Evolutionary conservation across 1,140 invertebrate species (phyloP).

Genomic region (Pogonomyrmex californicus): DNA sequence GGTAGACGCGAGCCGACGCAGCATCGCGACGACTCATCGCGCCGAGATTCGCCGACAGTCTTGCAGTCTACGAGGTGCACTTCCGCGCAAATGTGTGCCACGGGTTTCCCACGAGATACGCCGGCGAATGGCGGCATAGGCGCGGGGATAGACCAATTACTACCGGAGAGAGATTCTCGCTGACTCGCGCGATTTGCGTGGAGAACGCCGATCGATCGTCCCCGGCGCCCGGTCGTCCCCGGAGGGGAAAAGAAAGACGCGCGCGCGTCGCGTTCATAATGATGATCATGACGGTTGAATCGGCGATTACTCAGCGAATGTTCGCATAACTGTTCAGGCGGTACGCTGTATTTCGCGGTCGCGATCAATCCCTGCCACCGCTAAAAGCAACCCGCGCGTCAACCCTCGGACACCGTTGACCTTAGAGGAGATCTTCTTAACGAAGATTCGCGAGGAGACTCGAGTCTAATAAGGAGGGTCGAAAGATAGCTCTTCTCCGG

Average conservation of each 20-base stretch:
- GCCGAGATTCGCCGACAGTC: slow-evolving; percentile 58
- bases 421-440: background rate
- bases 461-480: background rate
- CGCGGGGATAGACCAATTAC: slow-evolving; percentile 77
- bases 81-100: slow-evolving; percentile 82
- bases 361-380: slow-evolving; percentile 34
- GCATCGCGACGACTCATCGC: slow-evolving; percentile 59
- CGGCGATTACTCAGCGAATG: slow-evolving; percentile 50
- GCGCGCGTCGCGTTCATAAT: slow-evolving; percentile 17
- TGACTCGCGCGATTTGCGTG: slow-evolving; percentile 71
- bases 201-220: slow-evolving; percentile 40
- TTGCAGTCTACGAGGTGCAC: slow-evolving; percentile 65
- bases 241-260: background rate
- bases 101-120: slow-evolving; percentile 81
- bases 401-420: background rate
- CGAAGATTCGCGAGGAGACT: background rate
- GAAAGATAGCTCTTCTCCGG: background rate
- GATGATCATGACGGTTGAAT: slow-evolving; percentile 25
- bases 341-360: background rate
- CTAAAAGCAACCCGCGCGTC: background rate
- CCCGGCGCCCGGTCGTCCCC: background rate
- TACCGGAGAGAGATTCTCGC: slow-evolving; percentile 49
- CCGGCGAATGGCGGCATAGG: slow-evolving; percentile 75
- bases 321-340: slow-evolving; percentile 52
- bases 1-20: slow-evolving; percentile 16